Evolutionary conservation across 2,888 invertebrate genomes (phyloP), one percentile per base, ranked within the genome.

Genomic region (Nudaria mundana): DNA sequence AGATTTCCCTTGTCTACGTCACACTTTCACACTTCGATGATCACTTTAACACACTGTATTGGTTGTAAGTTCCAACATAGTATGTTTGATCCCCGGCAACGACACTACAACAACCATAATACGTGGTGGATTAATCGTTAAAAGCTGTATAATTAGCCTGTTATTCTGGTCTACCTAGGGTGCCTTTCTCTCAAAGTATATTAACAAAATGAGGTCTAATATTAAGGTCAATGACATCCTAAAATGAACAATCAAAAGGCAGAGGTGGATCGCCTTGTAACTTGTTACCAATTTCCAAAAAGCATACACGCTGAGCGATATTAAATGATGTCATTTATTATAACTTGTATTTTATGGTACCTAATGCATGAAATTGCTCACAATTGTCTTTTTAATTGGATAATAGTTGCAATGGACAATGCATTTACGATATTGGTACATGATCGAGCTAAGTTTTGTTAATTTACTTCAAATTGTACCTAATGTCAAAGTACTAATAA

Each of bases 201-300:
- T 25, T 34, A 3, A 44, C n/a, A 45, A 34, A 48, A 49, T 55
- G 39, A 52, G 56, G 48, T 49, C 45, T 38, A 43, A 33, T 37
- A 59, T 52, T 48, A 59, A 20, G 56, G 56, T 20, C 60, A 60
- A 48, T 57, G 39, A 43, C 48, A 41, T 7, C 56, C 52, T 29
- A 45, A 52, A 47, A 59, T 52, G 60, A 52, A 7, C 44, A 48
- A 14, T 29, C 26, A 59, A 51, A 59, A 59, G 45, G 49, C 44
- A 59, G 45, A 57, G 57, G n/a, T 45, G 25, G 57, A 52, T 57
- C 37, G 24, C 60, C 60, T 57, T 57, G 57, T 26, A 39, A 40
- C 20, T 10, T 24, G 25, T 51, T 43, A 52, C 45, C 47, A 52
- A 48, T 56, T 52, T 44, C 60, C 60, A 49, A 56, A 52, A 40